Conservation (phyloP, 2,113 vertebrate genomes). For the Epinephelus lanceolatus region DNA sequence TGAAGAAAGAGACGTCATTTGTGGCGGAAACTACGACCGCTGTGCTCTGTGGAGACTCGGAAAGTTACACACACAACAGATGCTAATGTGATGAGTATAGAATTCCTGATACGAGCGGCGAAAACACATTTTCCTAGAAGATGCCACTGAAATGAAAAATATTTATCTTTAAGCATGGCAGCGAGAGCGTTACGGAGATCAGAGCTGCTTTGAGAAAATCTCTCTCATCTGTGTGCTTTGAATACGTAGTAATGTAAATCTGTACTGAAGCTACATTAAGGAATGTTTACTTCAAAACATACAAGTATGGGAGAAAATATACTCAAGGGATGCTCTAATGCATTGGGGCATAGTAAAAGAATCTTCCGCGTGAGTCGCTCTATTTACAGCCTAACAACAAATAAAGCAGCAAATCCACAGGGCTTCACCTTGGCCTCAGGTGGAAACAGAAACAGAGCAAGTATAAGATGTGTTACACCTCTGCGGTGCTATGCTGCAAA, state of each 20-base stretch:
- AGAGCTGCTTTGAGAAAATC: constrained; percentile 57
- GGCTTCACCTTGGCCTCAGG: constrained; percentile 43
- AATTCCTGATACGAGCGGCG: constrained; percentile 11
- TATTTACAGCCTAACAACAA: constrained; percentile 41
- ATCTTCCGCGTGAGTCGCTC: constrained; percentile 22
- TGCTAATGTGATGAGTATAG: constrained; percentile 7
- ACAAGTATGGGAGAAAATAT: neutral
- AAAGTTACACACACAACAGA: constrained; percentile 11
- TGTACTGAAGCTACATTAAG: constrained; percentile 41
- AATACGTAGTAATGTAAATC: constrained; percentile 42
- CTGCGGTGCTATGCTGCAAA: neutral
- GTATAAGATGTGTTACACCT: neutral
- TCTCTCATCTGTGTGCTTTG: constrained; percentile 50
- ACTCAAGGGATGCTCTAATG: constrained; percentile 28
- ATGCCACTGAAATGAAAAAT: constrained; percentile 32
- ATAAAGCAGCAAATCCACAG: constrained; percentile 40
- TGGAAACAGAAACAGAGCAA: constrained; percentile 18
- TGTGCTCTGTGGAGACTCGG: constrained; percentile 30
- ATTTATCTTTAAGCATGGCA: constrained; percentile 34
- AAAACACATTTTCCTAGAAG: constrained; percentile 52
- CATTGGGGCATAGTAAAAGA: constrained; percentile 18
- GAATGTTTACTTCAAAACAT: constrained; percentile 59
- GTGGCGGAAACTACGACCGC: constrained; percentile 5
- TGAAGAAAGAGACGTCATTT: constrained; percentile 24
- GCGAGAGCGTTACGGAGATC: constrained; percentile 49